Evolutionary conservation across 2,888 invertebrate genomes (phyloP), one percentile per base, ranked within the genome.

Genomic region (Drosophila falleni): DNA sequence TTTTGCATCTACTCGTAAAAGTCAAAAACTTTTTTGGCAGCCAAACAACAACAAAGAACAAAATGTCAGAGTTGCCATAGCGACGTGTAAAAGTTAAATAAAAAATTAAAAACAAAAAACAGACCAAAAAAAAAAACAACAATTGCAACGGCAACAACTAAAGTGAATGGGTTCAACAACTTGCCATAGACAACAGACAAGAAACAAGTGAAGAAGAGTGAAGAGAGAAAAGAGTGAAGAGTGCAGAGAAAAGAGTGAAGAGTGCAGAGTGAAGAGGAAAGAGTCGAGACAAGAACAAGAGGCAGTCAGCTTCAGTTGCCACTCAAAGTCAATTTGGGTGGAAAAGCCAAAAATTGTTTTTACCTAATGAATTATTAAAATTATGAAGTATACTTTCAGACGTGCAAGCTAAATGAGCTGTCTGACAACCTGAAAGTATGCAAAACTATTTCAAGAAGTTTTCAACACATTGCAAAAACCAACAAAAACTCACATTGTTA

Each of bases 311-410:
- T 37, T 71, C 35, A 60, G 19, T 60, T 77, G 74, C 67, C 77
- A 80, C 74, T 74, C 63, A 64, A 74, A 62, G 59, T 74, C 65
- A 78, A 74, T 66, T 79, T 49, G 31, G 39, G 71, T 59, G 47
- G 39, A 64, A 51, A 73, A 51, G 47, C 50, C 53, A 37, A 42
- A 71, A 65, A 60, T 62, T 55, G 54, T 67, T 66, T 66, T 56
- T 64, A 66, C 26, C 49, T 71, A 69, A 72, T 85, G 53, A 83
- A 74, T 81, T 81, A 87, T 67, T 61, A 64, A 60, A 62, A 68
- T 63, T 72, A 44, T 65, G 29, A 31, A 63, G 76, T 60, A 64
- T 59, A 80, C 64, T 71, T 44, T 49, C 16, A 11, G 71, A 58
- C 39, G 47, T 47, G 56, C 44, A 11, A 41, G 29, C 51, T 13